Percentiles rank a stretch among this genome's conserved stretches.
Evolutionary conservation across 2,113 vertebrate genomes (phyloP).

Genomic region (Chroicocephalus ridibundus): DNA sequence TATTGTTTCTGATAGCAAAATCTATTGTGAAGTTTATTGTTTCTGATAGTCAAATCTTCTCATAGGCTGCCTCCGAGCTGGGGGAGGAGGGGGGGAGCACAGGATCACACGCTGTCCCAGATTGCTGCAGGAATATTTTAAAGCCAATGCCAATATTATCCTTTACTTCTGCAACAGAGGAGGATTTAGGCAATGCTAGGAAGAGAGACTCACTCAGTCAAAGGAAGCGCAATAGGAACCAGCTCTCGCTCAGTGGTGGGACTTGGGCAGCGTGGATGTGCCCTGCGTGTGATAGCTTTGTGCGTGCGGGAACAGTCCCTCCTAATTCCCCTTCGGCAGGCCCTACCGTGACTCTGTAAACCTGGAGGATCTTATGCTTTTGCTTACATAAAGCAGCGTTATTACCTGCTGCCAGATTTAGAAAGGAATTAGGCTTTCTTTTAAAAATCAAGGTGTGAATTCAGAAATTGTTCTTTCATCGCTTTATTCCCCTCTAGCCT

Average conservation of each 20-base stretch:
- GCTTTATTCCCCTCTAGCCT: neutral
- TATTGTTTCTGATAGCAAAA: neutral
- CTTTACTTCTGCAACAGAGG: neutral
- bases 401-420: neutral
- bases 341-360: fast-evolving
- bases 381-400: neutral
- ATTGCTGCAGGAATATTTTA: neutral
- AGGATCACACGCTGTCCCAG: neutral
- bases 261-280: neutral
- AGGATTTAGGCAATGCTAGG: neutral
- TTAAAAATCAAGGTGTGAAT: neutral
- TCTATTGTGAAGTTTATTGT: neutral
- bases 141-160: neutral
- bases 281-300: neutral
- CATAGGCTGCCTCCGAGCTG: neutral
- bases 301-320: neutral
- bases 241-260: neutral
- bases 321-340: neutral
- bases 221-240: neutral
- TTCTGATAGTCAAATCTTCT: neutral
- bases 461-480: neutral
- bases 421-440: neutral
- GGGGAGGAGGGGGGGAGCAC: fast-evolving
- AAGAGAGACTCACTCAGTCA: neutral
- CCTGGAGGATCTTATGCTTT: neutral